Percentiles rank a stretch among this genome's conserved stretches.
Evolutionary conservation across 2,113 vertebrate genomes (phyloP).

Genomic region (Corvus hawaiiensis): DNA sequence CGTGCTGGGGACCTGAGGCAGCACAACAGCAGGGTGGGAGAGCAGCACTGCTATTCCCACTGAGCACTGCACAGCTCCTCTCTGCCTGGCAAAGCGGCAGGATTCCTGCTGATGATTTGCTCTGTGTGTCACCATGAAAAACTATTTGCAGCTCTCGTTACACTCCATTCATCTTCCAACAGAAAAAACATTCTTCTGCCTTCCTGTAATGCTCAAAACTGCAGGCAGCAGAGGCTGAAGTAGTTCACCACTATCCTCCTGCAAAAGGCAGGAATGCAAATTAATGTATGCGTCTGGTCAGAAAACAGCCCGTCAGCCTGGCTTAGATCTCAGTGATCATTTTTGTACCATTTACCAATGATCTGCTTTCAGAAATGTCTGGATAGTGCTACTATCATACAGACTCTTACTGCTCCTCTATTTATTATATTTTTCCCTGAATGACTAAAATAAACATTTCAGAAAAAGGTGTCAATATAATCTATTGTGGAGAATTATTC

Average conservation of each 20-base stretch:
- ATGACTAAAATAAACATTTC: neutral
- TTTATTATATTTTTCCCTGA: neutral
- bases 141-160: neutral
- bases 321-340: neutral
- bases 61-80: neutral
- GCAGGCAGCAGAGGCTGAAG: neutral
- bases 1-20: accelerated
- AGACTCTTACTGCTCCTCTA: neutral
- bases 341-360: neutral
- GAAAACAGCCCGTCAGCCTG: neutral
- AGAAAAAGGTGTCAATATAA: neutral
- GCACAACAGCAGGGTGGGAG: neutral
- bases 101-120: neutral
- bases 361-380: neutral
- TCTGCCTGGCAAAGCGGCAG: neutral
- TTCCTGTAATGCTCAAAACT: neutral
- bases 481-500: neutral
- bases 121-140: neutral
- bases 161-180: neutral
- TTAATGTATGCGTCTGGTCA: accelerated
- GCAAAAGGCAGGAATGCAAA: neutral
- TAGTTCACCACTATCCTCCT: neutral
- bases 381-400: neutral
- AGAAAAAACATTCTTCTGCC: neutral
- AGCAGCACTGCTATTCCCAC: neutral